Evolutionary conservation across 2,888 invertebrate species (phyloP).

Genomic region (Sarcophaga subvicina): DNA sequence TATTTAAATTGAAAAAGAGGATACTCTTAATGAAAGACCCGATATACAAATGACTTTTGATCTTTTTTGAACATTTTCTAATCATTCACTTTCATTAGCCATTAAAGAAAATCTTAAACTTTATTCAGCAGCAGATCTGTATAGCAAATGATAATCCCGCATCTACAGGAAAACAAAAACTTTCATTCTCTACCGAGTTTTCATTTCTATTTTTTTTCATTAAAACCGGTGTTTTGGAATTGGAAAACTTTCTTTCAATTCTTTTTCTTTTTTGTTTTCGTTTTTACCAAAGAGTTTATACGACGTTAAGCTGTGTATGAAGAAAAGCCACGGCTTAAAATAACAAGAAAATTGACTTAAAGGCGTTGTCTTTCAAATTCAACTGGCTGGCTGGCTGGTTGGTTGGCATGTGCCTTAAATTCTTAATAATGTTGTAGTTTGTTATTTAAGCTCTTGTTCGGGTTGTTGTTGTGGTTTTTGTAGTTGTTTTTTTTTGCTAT

Average conservation of each 20-base stretch:
- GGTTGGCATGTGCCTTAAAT: conserved; percentile 65
- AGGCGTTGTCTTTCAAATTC: conserved; percentile 65
- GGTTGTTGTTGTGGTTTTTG: conserved; percentile 35
- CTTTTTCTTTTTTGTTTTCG: no score
- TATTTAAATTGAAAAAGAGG: no score
- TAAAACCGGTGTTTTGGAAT: conserved; percentile 18
- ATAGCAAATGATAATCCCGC: conserved; percentile 9
- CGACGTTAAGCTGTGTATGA: no score
- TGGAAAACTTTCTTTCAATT: conserved; percentile 44
- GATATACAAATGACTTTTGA: neutral
- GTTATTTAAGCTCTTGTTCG: conserved; percentile 37
- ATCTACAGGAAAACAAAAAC: neutral
- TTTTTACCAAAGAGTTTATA: no score
- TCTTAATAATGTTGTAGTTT: conserved; percentile 67
- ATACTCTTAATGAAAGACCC: no score
- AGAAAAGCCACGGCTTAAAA: neutral
- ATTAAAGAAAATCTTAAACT: conserved; percentile 18
- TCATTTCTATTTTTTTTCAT: neutral
- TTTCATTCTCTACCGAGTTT: conserved; percentile 40
- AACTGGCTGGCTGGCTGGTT: conserved; percentile 39
- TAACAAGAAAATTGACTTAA: conserved; percentile 47
- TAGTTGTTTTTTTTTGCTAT: conserved; percentile 30
- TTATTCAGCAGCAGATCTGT: neutral
- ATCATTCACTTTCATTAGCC: conserved; percentile 8
- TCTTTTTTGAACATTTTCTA: neutral